Evolutionary conservation across 2,888 invertebrate species (phyloP).

Genomic region (Noctua janthe): DNA sequence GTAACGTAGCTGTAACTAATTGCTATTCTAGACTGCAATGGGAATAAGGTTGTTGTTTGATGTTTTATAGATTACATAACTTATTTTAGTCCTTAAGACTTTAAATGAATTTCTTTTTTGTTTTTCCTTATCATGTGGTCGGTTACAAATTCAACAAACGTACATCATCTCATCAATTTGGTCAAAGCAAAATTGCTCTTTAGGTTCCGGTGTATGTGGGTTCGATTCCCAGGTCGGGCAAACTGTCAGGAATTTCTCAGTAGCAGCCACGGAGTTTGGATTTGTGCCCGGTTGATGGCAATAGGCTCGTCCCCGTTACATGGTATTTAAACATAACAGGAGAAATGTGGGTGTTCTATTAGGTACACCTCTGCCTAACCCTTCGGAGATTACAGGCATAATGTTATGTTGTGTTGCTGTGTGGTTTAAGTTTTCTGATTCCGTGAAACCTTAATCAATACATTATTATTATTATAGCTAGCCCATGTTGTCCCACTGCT

Average conservation of each 20-base stretch:
- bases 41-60: constrained; percentile 5
- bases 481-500: too few species aligned
- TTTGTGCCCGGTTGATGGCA: too few species aligned
- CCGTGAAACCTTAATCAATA: not conserved
- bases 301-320: too few species aligned
- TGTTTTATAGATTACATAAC: not conserved
- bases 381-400: too few species aligned
- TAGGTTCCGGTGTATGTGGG: not conserved
- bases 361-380: too few species aligned
- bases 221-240: too few species aligned
- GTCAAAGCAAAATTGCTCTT: not conserved
- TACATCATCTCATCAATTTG: not conserved
- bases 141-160: not conserved
- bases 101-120: not conserved
- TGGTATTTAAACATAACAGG: too few species aligned
- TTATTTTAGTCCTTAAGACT: not conserved
- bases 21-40: constrained; percentile 15
- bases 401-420: too few species aligned
- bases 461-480: too few species aligned
- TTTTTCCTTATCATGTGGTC: not conserved
- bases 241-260: too few species aligned
- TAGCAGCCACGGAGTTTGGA: too few species aligned
- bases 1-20: constrained; percentile 20
- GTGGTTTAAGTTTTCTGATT: not conserved
- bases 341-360: too few species aligned